phyloP scores from a whole-genome alignment of 2,113 vertebrate genomes.

The Xenotilapia flavipinnis region DNA sequence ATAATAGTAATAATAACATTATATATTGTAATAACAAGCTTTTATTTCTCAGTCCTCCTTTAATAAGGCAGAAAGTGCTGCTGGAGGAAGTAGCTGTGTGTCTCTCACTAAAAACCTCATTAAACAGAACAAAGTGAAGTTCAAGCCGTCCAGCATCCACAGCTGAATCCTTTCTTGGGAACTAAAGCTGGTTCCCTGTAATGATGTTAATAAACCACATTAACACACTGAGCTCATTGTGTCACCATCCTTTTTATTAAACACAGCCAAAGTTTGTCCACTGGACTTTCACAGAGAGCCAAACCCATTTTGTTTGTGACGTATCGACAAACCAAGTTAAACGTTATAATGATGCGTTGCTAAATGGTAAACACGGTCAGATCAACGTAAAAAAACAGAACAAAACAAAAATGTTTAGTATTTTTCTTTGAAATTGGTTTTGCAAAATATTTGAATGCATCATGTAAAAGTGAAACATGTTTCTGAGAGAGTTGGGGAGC shows the following conservation, averaged over 20 bases:
- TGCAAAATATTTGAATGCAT: neutral
- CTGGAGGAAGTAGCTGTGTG: neutral
- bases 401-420: rapidly evolving
- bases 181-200: neutral
- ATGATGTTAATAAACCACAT: neutral
- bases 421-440: neutral
- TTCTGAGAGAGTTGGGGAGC: rapidly evolving
- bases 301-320: neutral
- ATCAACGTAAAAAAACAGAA: neutral
- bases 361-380: neutral
- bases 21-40: neutral
- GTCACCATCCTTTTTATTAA: neutral
- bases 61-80: neutral
- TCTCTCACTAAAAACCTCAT: neutral
- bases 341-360: neutral
- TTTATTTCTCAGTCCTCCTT: neutral
- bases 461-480: neutral
- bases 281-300: neutral
- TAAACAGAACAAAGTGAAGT: neutral
- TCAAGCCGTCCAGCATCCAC: rapidly evolving
- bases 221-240: neutral
- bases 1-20: neutral
- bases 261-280: neutral
- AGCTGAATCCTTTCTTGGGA: neutral
- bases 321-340: neutral